Conservation (phyloP, 2,797 vertebrate genomes). For the Helicolenus hilgendorfi region DNA sequence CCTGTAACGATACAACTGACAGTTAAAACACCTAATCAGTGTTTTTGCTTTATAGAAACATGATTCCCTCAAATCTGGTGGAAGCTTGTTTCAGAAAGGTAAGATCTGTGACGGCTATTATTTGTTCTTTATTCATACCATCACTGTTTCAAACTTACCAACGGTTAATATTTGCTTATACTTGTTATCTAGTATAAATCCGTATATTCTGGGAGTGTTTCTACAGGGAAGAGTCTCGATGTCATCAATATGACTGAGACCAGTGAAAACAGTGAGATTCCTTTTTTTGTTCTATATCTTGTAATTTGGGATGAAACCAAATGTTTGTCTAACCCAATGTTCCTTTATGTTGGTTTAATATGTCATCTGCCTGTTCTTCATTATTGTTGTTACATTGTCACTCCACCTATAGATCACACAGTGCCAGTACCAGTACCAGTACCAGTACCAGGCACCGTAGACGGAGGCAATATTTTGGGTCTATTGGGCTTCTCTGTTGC, state of each 20-base stretch:
- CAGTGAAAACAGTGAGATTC: conserved; percentile 20
- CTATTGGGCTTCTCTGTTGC: conserved; percentile 89
- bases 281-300: not conserved
- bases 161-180: not conserved
- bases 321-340: not conserved
- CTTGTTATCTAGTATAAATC: conserved; percentile 49
- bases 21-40: not conserved
- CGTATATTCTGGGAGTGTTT: conserved; percentile 12
- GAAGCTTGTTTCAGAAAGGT: conserved; percentile 96
- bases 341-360: not conserved
- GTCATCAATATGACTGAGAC: not conserved
- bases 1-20: not conserved
- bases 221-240: not conserved
- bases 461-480: conserved; percentile 91
- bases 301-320: not conserved
- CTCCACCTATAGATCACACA: not conserved
- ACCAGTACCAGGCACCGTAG: conserved; percentile 83
- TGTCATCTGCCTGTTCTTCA: not conserved
- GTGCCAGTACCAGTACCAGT: conserved; percentile 61
- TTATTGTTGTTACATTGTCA: not conserved
- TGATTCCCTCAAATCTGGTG: conserved; percentile 93
- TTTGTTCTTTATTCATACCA: not conserved
- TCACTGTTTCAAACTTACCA: not conserved
- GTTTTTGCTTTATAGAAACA: conserved; percentile 84
- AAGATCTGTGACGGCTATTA: conserved; percentile 2